A percentile compares a stretch with the other conserved stretches of the same genome.
These are phyloP conservation scores for Carabus problematicus DNA, from an alignment of 2,888 invertebrate genomes.

Conservation along the genomic window DNA sequence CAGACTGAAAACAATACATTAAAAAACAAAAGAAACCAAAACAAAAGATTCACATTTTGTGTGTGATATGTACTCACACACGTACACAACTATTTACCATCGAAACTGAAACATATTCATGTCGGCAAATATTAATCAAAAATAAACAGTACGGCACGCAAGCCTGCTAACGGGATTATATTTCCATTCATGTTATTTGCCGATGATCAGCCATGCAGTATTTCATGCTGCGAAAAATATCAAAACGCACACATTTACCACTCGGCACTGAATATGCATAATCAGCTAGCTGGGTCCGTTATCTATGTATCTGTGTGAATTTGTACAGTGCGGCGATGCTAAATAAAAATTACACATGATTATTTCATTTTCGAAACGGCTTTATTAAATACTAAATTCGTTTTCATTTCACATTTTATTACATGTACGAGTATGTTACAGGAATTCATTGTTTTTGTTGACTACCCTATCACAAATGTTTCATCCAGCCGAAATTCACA, in stretches of 20 bases:
- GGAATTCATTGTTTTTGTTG: slow-evolving; percentile 21
- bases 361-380: slow-evolving; percentile 35
- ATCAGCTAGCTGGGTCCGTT: slow-evolving; percentile 20
- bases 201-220: slow-evolving; percentile 41
- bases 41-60: slow-evolving; percentile 41
- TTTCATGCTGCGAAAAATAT: slow-evolving; percentile 39
- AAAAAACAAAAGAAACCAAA: slow-evolving; percentile 41
- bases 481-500: too few relatives aligned
- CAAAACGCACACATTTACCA: slow-evolving; percentile 28
- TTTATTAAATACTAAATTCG: slow-evolving; percentile 39
- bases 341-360: slow-evolving; percentile 23
- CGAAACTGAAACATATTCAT: slow-evolving; percentile 41
- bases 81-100: slow-evolving; percentile 40
- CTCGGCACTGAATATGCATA: slow-evolving; percentile 26
- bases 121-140: slow-evolving; percentile 43
- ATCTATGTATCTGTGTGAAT: slow-evolving; percentile 4
- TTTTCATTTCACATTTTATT: slow-evolving; percentile 36
- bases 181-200: slow-evolving; percentile 43
- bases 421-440: slow-evolving; percentile 31
- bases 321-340: not conserved
- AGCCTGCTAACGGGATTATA: slow-evolving; percentile 38
- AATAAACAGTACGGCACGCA: slow-evolving; percentile 29
- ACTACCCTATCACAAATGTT: slow-evolving; percentile 36
- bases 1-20: slow-evolving; percentile 31
- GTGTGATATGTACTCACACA: slow-evolving; percentile 35